These are phyloP conservation scores for Atractosteus spatula DNA, from an alignment of 2,113 vertebrate species.

Conservation along the genomic window DNA sequence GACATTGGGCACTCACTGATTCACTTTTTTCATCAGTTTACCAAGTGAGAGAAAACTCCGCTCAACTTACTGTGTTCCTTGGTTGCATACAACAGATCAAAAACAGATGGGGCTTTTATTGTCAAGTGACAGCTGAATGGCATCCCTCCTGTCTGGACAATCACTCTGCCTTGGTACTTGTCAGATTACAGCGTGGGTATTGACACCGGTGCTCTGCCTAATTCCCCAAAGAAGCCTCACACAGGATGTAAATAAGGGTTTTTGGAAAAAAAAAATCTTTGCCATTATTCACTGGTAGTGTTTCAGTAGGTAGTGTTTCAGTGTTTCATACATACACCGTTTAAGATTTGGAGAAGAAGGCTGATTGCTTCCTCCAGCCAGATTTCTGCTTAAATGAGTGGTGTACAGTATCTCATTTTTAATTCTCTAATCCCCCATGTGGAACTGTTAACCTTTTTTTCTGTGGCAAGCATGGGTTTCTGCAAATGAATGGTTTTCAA, in stretches of 20 bases:
- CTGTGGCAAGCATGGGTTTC: too few relatives aligned
- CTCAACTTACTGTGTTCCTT: neutral
- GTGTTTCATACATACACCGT: neutral
- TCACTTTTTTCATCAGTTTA: neutral
- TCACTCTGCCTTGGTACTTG: neutral
- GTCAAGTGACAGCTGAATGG: slow-evolving; percentile 6
- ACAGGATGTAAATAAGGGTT: neutral
- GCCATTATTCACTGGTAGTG: too few relatives aligned
- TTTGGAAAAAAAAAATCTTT: neutral
- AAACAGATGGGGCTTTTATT: slow-evolving; percentile 11
- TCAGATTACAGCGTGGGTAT: neutral
- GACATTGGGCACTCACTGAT: neutral
- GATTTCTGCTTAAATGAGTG: too few relatives aligned
- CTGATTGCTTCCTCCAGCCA: too few relatives aligned
- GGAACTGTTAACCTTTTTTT: too few relatives aligned
- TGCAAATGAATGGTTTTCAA: too few relatives aligned
- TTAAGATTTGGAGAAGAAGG: too few relatives aligned
- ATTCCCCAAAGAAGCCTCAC: neutral
- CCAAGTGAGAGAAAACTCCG: neutral
- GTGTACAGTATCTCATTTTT: too few relatives aligned
- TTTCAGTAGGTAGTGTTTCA: too few relatives aligned
- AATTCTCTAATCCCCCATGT: too few relatives aligned
- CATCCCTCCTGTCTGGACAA: neutral
- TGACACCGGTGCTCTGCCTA: neutral
- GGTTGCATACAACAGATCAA: neutral